Conservation (phyloP, 2,797 vertebrate genomes). For the Cynopterus sphinx region DNA sequence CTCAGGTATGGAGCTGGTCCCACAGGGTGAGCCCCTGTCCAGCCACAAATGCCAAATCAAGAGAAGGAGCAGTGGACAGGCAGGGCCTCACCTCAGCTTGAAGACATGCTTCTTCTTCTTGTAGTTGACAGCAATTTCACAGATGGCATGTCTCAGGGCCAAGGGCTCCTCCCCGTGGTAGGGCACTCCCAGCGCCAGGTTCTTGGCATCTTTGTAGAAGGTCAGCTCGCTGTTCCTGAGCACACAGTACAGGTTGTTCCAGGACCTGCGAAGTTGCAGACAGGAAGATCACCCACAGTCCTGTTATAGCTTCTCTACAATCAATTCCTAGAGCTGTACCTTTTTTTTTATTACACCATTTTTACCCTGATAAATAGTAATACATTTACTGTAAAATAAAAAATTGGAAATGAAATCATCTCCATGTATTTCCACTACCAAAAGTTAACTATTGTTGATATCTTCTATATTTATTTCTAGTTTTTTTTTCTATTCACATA, state of each 20-base stretch:
- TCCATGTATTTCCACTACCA: background rate
- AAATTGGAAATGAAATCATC: background rate
- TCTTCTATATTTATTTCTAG: background rate
- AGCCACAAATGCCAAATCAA: background rate
- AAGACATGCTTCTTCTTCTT: conserved; percentile 98
- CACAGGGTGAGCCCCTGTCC: fast-evolving
- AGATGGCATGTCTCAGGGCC: conserved; percentile 88
- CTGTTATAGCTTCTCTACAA: fast-evolving
- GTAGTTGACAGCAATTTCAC: conserved; percentile 92
- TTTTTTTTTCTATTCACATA: background rate
- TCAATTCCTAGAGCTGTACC: background rate
- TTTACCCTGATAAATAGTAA: background rate
- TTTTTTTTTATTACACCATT: background rate
- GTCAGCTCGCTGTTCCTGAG: conserved; percentile 92
- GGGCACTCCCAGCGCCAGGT: conserved; percentile 89
- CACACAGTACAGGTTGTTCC: conserved; percentile 96
- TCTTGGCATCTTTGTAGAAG: conserved; percentile 95
- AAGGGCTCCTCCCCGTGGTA: conserved; percentile 95
- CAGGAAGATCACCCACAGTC: background rate
- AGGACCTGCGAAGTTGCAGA: conserved; percentile 88
- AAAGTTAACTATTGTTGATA: background rate
- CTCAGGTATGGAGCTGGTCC: background rate
- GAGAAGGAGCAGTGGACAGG: background rate
- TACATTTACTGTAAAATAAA: background rate
- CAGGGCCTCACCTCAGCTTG: conserved; percentile 90